Evolutionary conservation across 2,797 vertebrate species (phyloP), one percentile per base, ranked within the genome.

Genomic region (Scarus forsteni): DNA sequence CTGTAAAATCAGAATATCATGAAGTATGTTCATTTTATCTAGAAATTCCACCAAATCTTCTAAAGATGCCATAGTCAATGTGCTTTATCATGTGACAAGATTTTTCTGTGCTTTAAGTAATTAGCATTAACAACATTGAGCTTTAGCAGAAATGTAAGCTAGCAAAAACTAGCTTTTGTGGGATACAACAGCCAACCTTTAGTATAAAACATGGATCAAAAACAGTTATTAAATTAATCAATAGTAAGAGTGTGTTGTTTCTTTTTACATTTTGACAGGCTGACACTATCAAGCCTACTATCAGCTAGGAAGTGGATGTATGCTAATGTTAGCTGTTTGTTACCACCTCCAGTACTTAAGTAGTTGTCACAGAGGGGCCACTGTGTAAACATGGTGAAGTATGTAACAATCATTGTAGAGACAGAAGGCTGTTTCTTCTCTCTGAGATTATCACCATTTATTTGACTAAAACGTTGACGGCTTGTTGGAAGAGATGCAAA

Each of bases 341-440:
- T 27, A 27, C 27, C 27, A 27, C 27, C 27, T 2, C 27, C 4
- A 45, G n/a, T 12, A n/a, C 4, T n/a, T 7, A 5, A 45, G 44
- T 45, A 45, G 3, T 6, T 50, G 5, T 49, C 48, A 49, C n/a
- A 18, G 16, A 49, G 19, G 1, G 48, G 16, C 16, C 9, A 9
- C 11, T 7, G 18, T 50, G 49, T 50, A 7, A 50, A 50, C 8
- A 14, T 13, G 12, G 50, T 51, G 50, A 34, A 13, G 3, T 66
- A 69, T 84, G 70, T 68, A 73, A 66, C 77, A 70, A 70, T 65
- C 64, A 69, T 64, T 60, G 27, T 49, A 38, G 18, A 57, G 66
- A 45, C 55, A 55, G 63, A 66, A 70, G 70, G 63, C 80, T 15
- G 50, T 64, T 74, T 18, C 49, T 34, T 66, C 85, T 62, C 61